Conservation (phyloP, 2,888 invertebrate species). For the Pristionchus entomophagus region DNA sequence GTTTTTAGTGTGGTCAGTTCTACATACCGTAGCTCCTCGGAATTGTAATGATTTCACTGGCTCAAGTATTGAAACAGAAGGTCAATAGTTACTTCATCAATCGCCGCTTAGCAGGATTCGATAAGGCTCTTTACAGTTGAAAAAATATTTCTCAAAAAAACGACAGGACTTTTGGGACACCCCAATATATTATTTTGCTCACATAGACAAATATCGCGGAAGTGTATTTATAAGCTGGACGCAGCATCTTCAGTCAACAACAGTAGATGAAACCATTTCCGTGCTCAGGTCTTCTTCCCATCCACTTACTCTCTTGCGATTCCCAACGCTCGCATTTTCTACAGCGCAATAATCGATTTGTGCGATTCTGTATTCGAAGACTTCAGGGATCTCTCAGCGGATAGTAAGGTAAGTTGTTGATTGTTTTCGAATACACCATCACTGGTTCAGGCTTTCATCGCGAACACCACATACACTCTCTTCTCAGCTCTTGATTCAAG, state of each 20-base stretch:
- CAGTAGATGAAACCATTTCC: not conserved
- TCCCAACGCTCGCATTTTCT: not conserved
- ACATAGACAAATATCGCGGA: too few relatives aligned
- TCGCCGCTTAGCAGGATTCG: too few relatives aligned
- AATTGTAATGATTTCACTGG: too few relatives aligned
- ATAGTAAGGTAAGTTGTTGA: not conserved
- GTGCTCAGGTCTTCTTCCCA: not conserved
- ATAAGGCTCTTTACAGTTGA: too few relatives aligned
- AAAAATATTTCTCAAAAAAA: too few relatives aligned
- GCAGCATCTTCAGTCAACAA: not conserved
- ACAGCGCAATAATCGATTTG: not conserved
- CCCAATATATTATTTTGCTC: too few relatives aligned
- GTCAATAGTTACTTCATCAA: too few relatives aligned
- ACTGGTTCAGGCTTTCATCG: not conserved
- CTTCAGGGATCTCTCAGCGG: not conserved
- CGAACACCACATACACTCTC: not conserved
- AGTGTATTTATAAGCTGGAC: too few relatives aligned
- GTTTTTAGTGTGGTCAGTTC: too few relatives aligned
- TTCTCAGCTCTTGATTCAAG: not conserved
- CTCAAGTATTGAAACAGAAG: too few relatives aligned
- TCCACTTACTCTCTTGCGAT: not conserved
- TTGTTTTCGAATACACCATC: not conserved
- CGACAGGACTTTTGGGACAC: too few relatives aligned
- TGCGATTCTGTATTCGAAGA: not conserved
- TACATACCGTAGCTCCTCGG: too few relatives aligned